Evolutionary conservation across 2,797 vertebrate species (phyloP).

Genomic region (Sternarchorhynchus goeldii): DNA sequence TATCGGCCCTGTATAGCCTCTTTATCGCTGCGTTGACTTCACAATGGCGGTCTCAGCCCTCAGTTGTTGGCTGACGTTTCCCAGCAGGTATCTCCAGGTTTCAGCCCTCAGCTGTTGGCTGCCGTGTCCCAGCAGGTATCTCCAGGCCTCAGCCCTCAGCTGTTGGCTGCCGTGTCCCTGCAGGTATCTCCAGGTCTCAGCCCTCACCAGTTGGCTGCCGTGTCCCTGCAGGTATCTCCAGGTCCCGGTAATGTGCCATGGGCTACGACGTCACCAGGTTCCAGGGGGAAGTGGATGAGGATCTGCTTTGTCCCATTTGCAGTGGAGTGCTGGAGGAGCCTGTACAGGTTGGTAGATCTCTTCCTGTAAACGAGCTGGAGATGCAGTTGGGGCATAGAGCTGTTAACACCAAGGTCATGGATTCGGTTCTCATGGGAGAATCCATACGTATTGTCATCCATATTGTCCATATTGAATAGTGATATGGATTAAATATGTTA

Average conservation of each 20-base stretch:
- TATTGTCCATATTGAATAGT: too few species aligned
- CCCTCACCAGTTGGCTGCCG: neutral
- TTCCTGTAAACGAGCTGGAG: neutral
- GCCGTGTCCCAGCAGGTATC: too few species aligned
- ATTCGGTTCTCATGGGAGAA: too few species aligned
- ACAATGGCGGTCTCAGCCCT: neutral
- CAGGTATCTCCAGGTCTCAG: constrained; percentile 67
- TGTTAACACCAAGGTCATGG: too few species aligned
- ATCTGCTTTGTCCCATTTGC: constrained; percentile 97
- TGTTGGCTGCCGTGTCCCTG: neutral
- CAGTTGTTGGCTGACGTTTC: neutral
- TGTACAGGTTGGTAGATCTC: constrained; percentile 81
- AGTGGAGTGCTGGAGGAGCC: constrained; percentile 98
- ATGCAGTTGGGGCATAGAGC: too few species aligned
- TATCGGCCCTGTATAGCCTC: neutral
- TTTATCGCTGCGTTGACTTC: neutral
- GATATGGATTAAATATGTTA: too few species aligned
- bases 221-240: constrained; percentile 61
- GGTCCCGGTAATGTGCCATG: constrained; percentile 93
- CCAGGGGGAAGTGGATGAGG: constrained; percentile 98
- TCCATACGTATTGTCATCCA: too few species aligned
- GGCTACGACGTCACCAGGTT: constrained; percentile 98
- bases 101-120: too few species aligned
- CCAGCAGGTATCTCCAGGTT: too few species aligned
- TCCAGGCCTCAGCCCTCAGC: too few species aligned